phyloP scores from a whole-genome alignment of 2,797 vertebrate genomes.

The Myiotriccus ornatus region DNA sequence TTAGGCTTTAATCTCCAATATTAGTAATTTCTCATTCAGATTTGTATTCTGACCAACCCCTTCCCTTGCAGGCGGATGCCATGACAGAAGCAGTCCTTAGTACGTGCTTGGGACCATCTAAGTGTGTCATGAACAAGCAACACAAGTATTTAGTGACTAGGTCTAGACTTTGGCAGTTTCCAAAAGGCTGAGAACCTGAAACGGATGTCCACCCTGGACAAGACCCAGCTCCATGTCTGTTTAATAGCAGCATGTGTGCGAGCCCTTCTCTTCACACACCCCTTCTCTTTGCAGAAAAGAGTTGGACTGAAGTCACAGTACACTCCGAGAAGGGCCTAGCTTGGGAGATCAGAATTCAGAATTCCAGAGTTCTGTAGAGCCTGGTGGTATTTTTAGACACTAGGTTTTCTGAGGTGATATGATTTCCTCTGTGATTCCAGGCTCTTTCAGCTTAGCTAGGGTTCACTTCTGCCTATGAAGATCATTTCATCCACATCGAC shows the following conservation, averaged over 20 bases:
- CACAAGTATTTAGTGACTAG: background rate
- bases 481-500: background rate
- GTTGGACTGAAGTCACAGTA: background rate
- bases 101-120: background rate
- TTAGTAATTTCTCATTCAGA: background rate
- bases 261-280: background rate
- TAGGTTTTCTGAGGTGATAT: background rate
- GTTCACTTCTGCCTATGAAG: background rate
- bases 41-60: background rate
- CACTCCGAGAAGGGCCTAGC: background rate
- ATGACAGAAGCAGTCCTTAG: background rate
- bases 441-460: background rate
- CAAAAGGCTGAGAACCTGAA: background rate
- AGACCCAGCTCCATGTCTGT: accelerated
- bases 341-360: background rate
- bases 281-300: background rate
- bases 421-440: background rate
- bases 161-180: background rate
- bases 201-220: background rate
- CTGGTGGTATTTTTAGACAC: background rate
- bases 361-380: background rate
- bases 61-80: background rate
- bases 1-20: background rate
- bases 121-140: background rate
- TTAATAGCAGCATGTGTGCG: background rate